A percentile compares a stretch with the other conserved stretches of the same genome.
These are phyloP conservation scores for Laticauda laticaudata DNA, from an alignment of 2,113 vertebrate genomes.

Conservation along the genomic window DNA sequence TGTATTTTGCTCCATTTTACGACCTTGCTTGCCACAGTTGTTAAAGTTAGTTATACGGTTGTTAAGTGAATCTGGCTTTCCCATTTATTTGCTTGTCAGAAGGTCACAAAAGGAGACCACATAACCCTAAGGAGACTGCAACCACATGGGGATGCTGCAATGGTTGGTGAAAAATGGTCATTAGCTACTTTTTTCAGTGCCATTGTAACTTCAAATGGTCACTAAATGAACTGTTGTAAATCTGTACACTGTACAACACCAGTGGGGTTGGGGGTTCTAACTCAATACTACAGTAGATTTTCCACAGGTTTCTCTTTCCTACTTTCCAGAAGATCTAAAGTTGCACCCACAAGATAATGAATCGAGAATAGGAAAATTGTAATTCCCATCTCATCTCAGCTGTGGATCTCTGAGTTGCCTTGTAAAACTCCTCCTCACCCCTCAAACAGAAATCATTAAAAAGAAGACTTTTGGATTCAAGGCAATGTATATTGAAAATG, in stretches of 20 bases:
- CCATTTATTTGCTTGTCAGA: background rate
- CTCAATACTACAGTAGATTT: background rate
- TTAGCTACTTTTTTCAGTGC: background rate
- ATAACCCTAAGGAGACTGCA: background rate
- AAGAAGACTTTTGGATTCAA: background rate
- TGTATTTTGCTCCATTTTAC: background rate
- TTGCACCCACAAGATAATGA: background rate
- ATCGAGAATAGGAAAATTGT: background rate
- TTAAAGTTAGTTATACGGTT: background rate
- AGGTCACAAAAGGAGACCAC: background rate
- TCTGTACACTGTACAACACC: background rate
- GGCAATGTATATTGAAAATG: background rate
- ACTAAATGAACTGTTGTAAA: background rate
- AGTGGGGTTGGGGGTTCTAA: background rate
- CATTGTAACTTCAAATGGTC: background rate
- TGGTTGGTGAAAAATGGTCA: background rate
- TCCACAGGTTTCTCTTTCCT: background rate
- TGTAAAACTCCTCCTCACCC: background rate
- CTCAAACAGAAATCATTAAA: background rate
- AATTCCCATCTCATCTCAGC: background rate
- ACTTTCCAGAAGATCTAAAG: background rate
- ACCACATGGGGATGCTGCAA: background rate
- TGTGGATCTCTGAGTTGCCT: background rate
- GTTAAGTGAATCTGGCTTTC: background rate
- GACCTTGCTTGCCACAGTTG: background rate